phyloP scores from a whole-genome alignment of 2,888 invertebrate genomes.

The Heliconius ethilla region DNA sequence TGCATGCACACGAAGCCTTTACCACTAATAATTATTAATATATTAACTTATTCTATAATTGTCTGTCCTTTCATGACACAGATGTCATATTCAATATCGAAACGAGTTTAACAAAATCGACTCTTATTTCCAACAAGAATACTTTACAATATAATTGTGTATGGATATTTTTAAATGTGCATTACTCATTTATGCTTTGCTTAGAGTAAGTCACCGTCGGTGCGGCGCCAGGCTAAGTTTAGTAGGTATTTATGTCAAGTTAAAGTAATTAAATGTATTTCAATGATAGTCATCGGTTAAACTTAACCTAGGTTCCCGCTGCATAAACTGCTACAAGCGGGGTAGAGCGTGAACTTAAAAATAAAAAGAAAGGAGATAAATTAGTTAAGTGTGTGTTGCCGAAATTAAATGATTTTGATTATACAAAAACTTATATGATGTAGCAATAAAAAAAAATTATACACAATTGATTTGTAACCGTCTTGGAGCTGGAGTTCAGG shows the following conservation, averaged over 20 bases:
- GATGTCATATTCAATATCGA: not conserved
- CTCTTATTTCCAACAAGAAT: not conserved
- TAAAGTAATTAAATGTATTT: not conserved
- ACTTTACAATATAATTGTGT: not conserved
- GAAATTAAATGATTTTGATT: no score
- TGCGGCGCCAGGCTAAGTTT: not conserved
- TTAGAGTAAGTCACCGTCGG: slow-evolving; percentile 1
- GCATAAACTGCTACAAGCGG: not conserved
- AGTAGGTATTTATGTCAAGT: not conserved
- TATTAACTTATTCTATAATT: slow-evolving; percentile 7
- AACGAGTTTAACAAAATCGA: not conserved
- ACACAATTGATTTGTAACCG: no score
- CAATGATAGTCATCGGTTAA: not conserved
- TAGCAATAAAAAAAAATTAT: no score
- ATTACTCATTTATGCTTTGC: slow-evolving; percentile 13
- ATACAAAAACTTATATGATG: no score
- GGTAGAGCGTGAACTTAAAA: not conserved
- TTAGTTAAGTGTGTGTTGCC: no score
- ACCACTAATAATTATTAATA: not conserved
- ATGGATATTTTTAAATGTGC: not conserved
- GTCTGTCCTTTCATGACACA: slow-evolving; percentile 8
- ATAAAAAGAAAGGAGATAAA: not conserved
- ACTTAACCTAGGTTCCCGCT: not conserved
- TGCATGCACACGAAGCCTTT: not conserved
- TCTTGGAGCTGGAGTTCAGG: no score